Conservation (phyloP, 2,888 invertebrate genomes). For the Tolmerus cingulatus region DNA sequence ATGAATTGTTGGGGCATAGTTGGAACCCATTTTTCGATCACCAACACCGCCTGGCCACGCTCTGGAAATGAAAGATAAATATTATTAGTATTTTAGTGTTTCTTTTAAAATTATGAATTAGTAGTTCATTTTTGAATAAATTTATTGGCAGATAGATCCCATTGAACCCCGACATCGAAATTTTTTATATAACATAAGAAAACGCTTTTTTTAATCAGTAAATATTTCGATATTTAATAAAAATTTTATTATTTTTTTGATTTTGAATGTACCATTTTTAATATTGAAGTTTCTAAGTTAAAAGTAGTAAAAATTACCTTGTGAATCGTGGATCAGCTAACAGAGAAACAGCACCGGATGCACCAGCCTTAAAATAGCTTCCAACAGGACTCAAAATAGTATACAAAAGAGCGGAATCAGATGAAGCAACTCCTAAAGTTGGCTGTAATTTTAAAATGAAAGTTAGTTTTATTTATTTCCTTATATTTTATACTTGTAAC, state of each 20-base stretch:
- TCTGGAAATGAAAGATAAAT: conserved; percentile 56
- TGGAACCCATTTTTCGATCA: conserved; percentile 93
- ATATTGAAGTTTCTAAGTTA: neutral
- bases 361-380: conserved; percentile 81
- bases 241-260: too few relatives aligned
- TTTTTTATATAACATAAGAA: too few relatives aligned
- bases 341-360: conserved; percentile 78
- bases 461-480: conserved; percentile 11
- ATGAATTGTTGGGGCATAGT: conserved; percentile 87
- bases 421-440: conserved; percentile 87
- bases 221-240: too few relatives aligned
- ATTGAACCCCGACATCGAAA: too few relatives aligned
- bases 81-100: neutral
- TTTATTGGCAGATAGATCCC: too few relatives aligned
- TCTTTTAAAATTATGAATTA: neutral
- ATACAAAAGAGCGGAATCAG: conserved; percentile 89
- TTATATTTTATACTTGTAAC: conserved; percentile 56
- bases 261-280: too few relatives aligned
- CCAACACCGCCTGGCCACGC: conserved; percentile 96
- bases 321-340: conserved; percentile 90
- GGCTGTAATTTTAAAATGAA: conserved; percentile 69
- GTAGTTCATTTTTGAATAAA: too few relatives aligned
- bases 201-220: too few relatives aligned
- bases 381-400: conserved; percentile 94
- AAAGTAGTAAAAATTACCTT: conserved; percentile 52